phyloP scores from a whole-genome alignment of 2,113 vertebrate genomes.

The Perca fluviatilis region DNA sequence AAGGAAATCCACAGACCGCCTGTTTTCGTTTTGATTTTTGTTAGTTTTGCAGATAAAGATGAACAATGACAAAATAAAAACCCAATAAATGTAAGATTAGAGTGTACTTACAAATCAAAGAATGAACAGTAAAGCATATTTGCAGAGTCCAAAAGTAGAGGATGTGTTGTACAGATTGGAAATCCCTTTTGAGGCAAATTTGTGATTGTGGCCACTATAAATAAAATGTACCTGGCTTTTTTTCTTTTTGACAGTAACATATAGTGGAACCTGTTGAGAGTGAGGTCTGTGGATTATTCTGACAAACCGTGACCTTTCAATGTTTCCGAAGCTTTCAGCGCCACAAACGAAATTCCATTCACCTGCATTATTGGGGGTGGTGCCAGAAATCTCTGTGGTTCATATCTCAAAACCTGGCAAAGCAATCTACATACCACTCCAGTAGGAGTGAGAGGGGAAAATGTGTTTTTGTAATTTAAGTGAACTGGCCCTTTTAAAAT shows the following conservation, averaged over 20 bases:
- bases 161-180: not conserved
- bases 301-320: not conserved
- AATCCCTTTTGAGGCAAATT: constrained; percentile 7
- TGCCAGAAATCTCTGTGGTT: constrained; percentile 20
- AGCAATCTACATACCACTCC: constrained; percentile 24
- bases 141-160: not conserved
- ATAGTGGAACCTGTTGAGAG: not conserved
- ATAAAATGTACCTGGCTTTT: not conserved
- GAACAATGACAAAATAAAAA: too few species aligned
- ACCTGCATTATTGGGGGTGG: not conserved
- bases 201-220: not conserved
- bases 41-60: too few species aligned
- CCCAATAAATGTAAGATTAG: too few species aligned
- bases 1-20: not conserved
- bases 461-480: constrained; percentile 47
- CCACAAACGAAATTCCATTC: constrained; percentile 31
- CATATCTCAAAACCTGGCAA: constrained; percentile 37
- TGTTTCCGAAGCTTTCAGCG: constrained; percentile 13
- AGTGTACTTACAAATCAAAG: too few species aligned
- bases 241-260: constrained; percentile 18
- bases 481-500: constrained; percentile 32
- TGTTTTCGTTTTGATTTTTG: not conserved
- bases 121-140: too few species aligned
- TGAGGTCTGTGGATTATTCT: constrained; percentile 22
- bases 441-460: constrained; percentile 12